Base-by-base conservation (phyloP, 2,888 invertebrate genomes). In the Molanna angustata region DNA sequence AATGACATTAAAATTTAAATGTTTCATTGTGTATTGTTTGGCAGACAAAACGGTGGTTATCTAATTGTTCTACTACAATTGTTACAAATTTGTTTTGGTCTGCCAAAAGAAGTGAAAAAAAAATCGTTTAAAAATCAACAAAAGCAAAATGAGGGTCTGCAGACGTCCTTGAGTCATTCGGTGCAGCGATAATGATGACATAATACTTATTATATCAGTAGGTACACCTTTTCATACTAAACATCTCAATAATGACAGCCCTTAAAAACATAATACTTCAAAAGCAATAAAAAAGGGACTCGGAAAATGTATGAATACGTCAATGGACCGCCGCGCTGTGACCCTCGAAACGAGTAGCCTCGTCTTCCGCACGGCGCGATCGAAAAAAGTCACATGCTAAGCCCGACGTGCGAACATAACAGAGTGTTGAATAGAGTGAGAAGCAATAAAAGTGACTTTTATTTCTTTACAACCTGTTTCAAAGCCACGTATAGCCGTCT, bases 391-490 rank as follows among this genome's bases (percentile, higher is more conserved):
- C 49, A 58, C 58, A 56, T 50, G 17, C 58, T 58, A 43, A 58
- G 33, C 45, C 32, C 40, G 21, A 48, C 35, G 42, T 16, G 33
- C 20, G 32, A 44, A 37, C 50, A 51, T 51, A 55, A 55, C 55
- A 47, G 54, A 50, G 49, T 43, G 49, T 54, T 49, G 49, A 76
- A 77, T 77, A 77, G 77, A 77, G 76, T 76, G 77, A 78, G 76
- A 78, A 76, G 75, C 76, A 75, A 71, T 78, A 78, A 78, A 78
- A 74, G 75, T 78, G 76, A 77, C 76, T 76, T 77, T 77, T 77
- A 78, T 78, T 76, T 77, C 76, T 75, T 76, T 76, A 77, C 76
- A 76, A 76, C 76, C 77, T 76, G 76, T 76, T 77, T 76, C 76
- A 76, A 74, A 73, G 75, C 72, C 69, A 66, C 65, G 64, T 69